Base-by-base conservation (phyloP, 2,888 invertebrate species). In the Serrognathus titanus region DNA sequence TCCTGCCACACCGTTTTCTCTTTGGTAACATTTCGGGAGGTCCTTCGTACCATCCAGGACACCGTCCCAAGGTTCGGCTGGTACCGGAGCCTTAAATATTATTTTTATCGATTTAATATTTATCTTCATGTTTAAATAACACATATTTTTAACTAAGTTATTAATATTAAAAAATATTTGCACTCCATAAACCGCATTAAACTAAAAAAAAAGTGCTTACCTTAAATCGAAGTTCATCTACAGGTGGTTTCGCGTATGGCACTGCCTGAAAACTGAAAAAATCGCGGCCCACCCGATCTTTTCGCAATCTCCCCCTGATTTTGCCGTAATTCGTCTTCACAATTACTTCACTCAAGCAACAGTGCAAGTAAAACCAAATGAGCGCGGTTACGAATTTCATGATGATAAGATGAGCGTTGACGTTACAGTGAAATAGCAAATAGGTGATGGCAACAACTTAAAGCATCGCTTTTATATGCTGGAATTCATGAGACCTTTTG, bases 11-110 rank as follows among this genome's bases (percentile, higher is more conserved):
- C n/a, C 9, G 7, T n/a, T 13, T 20, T 20, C 41, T 10, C 6
- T 16, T 31, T 54, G 54, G 43, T 7, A 6, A 36, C 54, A 54
- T 6, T 11, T 7, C n/a, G 54, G 54, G 11, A 54, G 36, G 41
- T 54, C 54, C 1, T 48, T 10, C 11, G 85, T 83, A 0, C 87
- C 91, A 59, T 86, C 80, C 50, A 83, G 79, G 1, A 82, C 80
- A 0, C 82, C 85, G 5, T 77, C 61, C 90, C 90, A 90, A 49
- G 82, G 72, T 2, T 77, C 73, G 48, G 83, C 77, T 4, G 86
- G 82, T 12, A 83, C 80, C 0, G 90, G 89, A 1, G 85, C 79
- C 86, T 89, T 36, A n/a, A 50, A 50, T 39, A 40, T n/a, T n/a
- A n/a, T 12, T 13, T 12, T 43, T 43, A 7, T 43, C 9, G 13